A percentile compares a stretch with the other conserved stretches of the same genome.
Conservation (phyloP, 2,888 invertebrate genomes). For the Drosophila quinaria region DNA sequence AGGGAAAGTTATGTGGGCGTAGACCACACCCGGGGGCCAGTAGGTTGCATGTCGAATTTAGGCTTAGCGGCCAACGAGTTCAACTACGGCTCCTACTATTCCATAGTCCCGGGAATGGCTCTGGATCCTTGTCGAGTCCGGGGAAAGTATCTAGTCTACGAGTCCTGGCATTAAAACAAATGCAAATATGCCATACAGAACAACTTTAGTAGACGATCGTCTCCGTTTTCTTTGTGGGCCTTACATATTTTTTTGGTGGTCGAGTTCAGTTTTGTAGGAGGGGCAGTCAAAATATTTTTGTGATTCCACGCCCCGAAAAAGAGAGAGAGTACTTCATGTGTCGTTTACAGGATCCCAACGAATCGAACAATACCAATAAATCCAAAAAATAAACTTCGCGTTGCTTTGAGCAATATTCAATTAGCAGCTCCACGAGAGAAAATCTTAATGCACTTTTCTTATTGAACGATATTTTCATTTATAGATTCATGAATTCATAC, state of each 20-base stretch:
- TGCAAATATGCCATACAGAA: constrained; percentile 69
- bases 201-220: constrained; percentile 56
- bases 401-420: constrained; percentile 44
- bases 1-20: constrained; percentile 40
- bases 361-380: constrained; percentile 10
- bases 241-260: constrained; percentile 12
- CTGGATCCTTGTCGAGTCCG: constrained; percentile 10
- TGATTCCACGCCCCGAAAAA: constrained; percentile 19
- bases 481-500: constrained; percentile 37
- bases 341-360: constrained; percentile 37
- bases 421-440: constrained; percentile 26
- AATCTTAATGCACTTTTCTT: constrained; percentile 55
- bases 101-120: constrained; percentile 2
- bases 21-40: constrained; percentile 62
- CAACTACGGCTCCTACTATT: constrained; percentile 45
- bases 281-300: constrained; percentile 50
- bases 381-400: constrained; percentile 32
- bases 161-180: constrained; percentile 71
- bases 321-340: constrained; percentile 37
- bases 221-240: constrained; percentile 56
- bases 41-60: constrained; percentile 77
- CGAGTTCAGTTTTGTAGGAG: constrained; percentile 23
- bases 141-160: constrained; percentile 46
- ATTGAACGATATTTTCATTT: constrained; percentile 42
- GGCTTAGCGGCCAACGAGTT: constrained; percentile 73